These are phyloP conservation scores for Tortricodes alternella DNA, from an alignment of 2,888 invertebrate species.

Conservation along the genomic window DNA sequence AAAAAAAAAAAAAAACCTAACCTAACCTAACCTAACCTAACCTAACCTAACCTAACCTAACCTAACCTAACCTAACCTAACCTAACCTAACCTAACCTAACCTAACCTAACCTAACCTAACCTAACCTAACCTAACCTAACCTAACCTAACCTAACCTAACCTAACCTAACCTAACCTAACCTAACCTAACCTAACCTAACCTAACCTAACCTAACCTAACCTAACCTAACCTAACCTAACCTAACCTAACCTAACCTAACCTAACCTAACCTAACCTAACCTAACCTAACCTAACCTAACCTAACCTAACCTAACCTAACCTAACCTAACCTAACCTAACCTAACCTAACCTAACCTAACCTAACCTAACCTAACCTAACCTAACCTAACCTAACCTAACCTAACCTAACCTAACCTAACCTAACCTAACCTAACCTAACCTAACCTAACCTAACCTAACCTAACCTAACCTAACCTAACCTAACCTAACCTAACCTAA, in stretches of 20 bases:
- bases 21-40: not conserved
- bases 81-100: slow-evolving; percentile 19
- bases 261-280: slow-evolving; percentile 30
- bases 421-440: slow-evolving; percentile 40
- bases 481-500: slow-evolving; percentile 35
- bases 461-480: slow-evolving; percentile 37
- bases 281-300: slow-evolving; percentile 32
- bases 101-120: slow-evolving; percentile 18
- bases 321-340: slow-evolving; percentile 35
- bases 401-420: slow-evolving; percentile 37
- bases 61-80: slow-evolving; percentile 21
- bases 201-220: slow-evolving; percentile 26
- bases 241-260: slow-evolving; percentile 26
- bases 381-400: slow-evolving; percentile 3
- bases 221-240: slow-evolving; percentile 12
- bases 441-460: slow-evolving; percentile 33
- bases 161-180: slow-evolving; percentile 23
- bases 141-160: slow-evolving; percentile 32
- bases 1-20: too few species aligned
- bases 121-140: slow-evolving; percentile 36
- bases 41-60: slow-evolving; percentile 19
- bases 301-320: slow-evolving; percentile 34
- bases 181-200: slow-evolving; percentile 20
- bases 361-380: slow-evolving; percentile 22
- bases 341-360: slow-evolving; percentile 34